phyloP scores from a whole-genome alignment of 2,797 vertebrate species.

The Menidia menidia region DNA sequence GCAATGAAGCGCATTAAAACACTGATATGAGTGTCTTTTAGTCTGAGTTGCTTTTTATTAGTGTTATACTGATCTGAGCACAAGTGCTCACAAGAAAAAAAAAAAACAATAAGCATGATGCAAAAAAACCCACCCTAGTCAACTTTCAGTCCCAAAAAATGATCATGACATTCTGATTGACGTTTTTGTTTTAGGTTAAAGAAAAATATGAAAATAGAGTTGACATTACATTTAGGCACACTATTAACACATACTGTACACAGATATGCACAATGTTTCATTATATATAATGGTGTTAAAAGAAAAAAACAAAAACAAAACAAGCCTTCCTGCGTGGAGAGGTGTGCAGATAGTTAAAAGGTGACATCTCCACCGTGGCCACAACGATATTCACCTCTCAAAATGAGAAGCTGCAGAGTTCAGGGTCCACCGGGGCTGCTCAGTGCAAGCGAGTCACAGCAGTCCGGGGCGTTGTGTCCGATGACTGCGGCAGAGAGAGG shows the following conservation, averaged over 20 bases:
- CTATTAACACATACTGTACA: conserved; percentile 97
- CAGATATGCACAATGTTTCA: conserved; percentile 81
- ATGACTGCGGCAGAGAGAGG: conserved; percentile 48
- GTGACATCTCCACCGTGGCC: conserved; percentile 52
- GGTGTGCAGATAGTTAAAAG: conserved; percentile 66
- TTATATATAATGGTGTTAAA: conserved; percentile 78
- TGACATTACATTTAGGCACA: conserved; percentile 96
- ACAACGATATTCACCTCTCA: conserved; percentile 51
- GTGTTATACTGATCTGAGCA: conserved; percentile 91
- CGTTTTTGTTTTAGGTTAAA: conserved; percentile 84
- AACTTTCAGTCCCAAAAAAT: conserved; percentile 87
- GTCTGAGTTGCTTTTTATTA: conserved; percentile 95
- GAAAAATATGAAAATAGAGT: conserved; percentile 91
- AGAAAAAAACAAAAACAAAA: conserved; percentile 32
- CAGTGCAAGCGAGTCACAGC: conserved; percentile 63
- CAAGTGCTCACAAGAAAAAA: conserved; percentile 90
- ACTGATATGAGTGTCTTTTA: conserved; percentile 59
- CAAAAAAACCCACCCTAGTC: conserved; percentile 79
- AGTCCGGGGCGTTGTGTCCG: conserved; percentile 44
- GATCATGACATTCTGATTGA: conserved; percentile 87
- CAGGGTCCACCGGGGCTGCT: conserved; percentile 61
- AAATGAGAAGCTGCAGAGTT: conserved; percentile 43
- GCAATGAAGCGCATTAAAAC: not conserved
- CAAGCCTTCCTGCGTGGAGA: conserved; percentile 68
- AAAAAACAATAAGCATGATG: conserved; percentile 88